Conservation (phyloP, 2,888 invertebrate species). For the Andrena flavipes region DNA sequence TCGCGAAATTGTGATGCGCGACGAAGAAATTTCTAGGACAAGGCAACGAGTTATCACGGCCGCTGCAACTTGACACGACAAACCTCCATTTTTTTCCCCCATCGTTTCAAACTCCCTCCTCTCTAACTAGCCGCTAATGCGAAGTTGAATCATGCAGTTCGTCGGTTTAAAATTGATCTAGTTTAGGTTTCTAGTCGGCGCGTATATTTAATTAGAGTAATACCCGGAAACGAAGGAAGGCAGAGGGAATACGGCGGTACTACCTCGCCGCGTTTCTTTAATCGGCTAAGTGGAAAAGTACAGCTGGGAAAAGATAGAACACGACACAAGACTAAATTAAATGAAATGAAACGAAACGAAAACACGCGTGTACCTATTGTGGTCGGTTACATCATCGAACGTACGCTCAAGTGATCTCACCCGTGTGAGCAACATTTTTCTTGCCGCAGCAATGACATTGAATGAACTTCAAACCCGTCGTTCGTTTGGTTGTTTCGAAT, state of each 20-base stretch:
- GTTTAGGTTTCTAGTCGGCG: not conserved
- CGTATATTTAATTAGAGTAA: not conserved
- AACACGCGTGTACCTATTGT: constrained; percentile 19
- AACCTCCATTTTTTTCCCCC: not conserved
- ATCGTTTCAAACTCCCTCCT: not conserved
- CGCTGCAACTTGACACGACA: constrained; percentile 9
- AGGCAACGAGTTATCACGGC: constrained; percentile 29
- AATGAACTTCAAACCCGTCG: too few species aligned
- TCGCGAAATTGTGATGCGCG: constrained; percentile 15
- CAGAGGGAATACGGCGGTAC: too few species aligned
- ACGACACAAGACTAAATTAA: constrained; percentile 6
- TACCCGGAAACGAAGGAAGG: too few species aligned
- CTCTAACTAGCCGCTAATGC: not conserved
- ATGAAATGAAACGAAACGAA: constrained; percentile 20
- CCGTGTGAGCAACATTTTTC: constrained; percentile 31
- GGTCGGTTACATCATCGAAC: constrained; percentile 65
- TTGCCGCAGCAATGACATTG: constrained; percentile 9
- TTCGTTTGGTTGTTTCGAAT: too few species aligned
- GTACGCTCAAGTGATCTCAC: constrained; percentile 63
- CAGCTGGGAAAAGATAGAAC: not conserved
- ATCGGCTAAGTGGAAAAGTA: not conserved
- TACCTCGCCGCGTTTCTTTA: not conserved
- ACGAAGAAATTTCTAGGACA: constrained; percentile 47
- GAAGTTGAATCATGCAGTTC: not conserved
- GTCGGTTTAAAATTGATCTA: not conserved